Percentiles rank a stretch among this genome's conserved stretches.
Conservation (phyloP, 2,113 vertebrate species). For the Microcebus ravelobensis region DNA sequence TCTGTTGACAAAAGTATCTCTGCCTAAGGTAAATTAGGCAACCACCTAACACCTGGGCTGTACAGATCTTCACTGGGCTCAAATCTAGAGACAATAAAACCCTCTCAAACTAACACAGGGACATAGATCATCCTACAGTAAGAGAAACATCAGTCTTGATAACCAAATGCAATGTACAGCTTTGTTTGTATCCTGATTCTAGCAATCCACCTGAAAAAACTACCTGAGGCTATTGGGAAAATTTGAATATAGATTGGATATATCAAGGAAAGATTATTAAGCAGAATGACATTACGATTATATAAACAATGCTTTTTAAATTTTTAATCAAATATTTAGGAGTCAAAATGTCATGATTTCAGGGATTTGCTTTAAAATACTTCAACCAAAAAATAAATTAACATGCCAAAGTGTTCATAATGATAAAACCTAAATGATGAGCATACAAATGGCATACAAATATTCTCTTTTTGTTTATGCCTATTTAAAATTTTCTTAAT, state of each 20-base stretch:
- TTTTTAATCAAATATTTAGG: background rate
- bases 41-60: background rate
- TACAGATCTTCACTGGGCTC: background rate
- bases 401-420: background rate
- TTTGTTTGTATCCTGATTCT: background rate
- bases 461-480: background rate
- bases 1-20: background rate
- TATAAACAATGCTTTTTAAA: background rate
- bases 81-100: background rate
- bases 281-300: background rate
- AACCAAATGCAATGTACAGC: background rate
- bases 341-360: background rate
- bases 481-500: background rate
- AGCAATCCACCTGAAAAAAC: background rate
- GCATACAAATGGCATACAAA: too few species aligned
- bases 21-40: background rate
- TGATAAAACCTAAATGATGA: background rate
- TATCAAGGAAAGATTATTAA: background rate
- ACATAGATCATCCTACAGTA: background rate
- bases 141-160: background rate
- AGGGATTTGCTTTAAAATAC: background rate
- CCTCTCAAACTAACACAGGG: background rate
- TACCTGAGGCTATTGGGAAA: background rate
- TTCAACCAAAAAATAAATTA: background rate
- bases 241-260: background rate